phyloP scores from a whole-genome alignment of 2,797 vertebrate species.

The Acanthopagrus latus region DNA sequence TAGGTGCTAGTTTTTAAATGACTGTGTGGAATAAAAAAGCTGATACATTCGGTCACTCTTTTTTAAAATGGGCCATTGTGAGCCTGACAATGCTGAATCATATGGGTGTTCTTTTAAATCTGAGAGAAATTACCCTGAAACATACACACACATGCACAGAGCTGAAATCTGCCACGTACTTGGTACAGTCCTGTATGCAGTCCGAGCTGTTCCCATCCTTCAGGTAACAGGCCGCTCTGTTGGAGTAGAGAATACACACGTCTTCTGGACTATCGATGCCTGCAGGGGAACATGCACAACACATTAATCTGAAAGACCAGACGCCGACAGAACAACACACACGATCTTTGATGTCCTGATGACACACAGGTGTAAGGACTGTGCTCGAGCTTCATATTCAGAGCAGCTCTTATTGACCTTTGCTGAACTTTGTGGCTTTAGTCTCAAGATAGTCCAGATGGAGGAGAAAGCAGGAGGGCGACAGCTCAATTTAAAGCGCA shows the following conservation, averaged over 20 bases:
- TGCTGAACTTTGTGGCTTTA: conserved; percentile 15
- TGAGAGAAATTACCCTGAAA: not conserved
- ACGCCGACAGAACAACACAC: not conserved
- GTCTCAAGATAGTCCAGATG: not conserved
- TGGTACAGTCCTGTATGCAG: conserved; percentile 95
- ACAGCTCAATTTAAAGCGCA: conserved; percentile 17
- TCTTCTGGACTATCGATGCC: conserved; percentile 89
- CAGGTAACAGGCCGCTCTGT: conserved; percentile 95
- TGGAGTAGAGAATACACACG: conserved; percentile 93
- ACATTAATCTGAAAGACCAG: conserved; percentile 31
- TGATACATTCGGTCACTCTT: not conserved
- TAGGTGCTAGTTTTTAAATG: not conserved
- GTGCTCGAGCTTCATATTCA: not conserved
- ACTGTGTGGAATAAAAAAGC: too few species aligned
- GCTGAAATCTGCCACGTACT: conserved; percentile 80
- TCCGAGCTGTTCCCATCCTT: conserved; percentile 94
- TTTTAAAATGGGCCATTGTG: not conserved
- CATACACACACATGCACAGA: not conserved
- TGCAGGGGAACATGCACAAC: conserved; percentile 69
- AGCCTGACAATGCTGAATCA: not conserved
- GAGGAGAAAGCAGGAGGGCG: not conserved
- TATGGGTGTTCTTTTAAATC: not conserved
- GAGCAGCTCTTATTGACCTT: not conserved
- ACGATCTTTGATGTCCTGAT: conserved; percentile 27
- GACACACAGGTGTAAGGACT: not conserved